Evolutionary conservation across 2,113 vertebrate genomes (phyloP).

Genomic region (Archilochus colubris): DNA sequence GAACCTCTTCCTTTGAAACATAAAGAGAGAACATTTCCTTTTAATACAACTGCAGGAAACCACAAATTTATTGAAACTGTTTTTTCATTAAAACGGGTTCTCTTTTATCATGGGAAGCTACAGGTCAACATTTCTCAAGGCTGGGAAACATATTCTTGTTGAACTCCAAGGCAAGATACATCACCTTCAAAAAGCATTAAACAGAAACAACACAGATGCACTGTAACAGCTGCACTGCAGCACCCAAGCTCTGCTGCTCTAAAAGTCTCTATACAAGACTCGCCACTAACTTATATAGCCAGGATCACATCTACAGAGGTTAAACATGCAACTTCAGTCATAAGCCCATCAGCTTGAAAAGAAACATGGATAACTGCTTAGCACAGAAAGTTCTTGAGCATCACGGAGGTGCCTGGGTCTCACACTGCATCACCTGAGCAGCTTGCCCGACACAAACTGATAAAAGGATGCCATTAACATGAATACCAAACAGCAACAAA

Average conservation of each 20-base stretch:
- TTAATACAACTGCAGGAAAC: conserved; percentile 39
- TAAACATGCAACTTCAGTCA: background rate
- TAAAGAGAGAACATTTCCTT: conserved; percentile 1
- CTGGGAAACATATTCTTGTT: background rate
- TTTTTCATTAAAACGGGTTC: background rate
- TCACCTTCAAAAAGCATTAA: background rate
- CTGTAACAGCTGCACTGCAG: background rate
- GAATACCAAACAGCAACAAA: background rate
- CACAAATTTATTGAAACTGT: background rate
- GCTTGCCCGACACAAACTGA: background rate
- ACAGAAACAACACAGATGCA: background rate
- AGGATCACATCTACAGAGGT: background rate
- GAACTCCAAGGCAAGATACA: background rate
- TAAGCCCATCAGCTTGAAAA: background rate
- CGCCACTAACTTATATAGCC: background rate
- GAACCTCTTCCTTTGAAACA: background rate
- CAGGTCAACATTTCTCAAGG: background rate
- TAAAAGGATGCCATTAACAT: background rate
- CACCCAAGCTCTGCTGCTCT: rapidly evolving
- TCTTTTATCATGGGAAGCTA: background rate
- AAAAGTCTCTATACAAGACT: background rate
- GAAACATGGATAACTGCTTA: rapidly evolving
- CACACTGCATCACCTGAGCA: background rate
- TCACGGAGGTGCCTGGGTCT: background rate
- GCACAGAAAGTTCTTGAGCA: background rate